Base-by-base conservation (phyloP, 2,113 vertebrate genomes). In the Euleptes europaea region DNA sequence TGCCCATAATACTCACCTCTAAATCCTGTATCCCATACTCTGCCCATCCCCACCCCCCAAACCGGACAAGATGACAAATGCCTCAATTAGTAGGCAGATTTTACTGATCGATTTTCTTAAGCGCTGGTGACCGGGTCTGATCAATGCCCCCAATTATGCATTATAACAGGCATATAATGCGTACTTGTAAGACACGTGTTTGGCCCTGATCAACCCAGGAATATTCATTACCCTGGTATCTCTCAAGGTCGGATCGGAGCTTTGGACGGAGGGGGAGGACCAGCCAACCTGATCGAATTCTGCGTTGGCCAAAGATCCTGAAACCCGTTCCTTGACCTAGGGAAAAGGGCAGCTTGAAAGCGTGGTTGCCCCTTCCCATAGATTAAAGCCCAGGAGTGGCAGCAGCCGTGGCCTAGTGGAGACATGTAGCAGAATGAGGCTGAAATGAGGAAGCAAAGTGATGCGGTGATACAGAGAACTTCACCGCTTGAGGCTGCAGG, bases 71-170 rank as follows among this genome's bases (percentile, higher is more conserved):
- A 85, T 80, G 84, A 80, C 40, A 85, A 85, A 85, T 85, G 84
- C 67, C 54, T 85, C 84, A 73, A 73, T 85, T 85, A 85, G 84
- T 85, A 85, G 69, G 77, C 84, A 85, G 42, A 85, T 85, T 85
- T 85, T 85, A 77, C 67, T 19, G n/a, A 80, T 85, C 42, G 84
- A 85, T 85, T 80, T 33, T 21, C 42, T 85, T 78, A 80, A 73
- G 40, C 26, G 70, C 26, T 85, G 76, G 54, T 49, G 67, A 51
- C 57, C 76, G 14, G 76, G 54, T 85, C 67, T 73, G 69, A 85
- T 85, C 84, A 85, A 85, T 80, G 76, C 26, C n/a, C 54, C 77
- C 54, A 85, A 85, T 85, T 80, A 85, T 65, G 77, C 69, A 72
- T 85, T 49, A 73, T 85, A 73, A 73, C 84, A 80, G 77, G 69